These are phyloP conservation scores for Laticauda colubrina DNA, from an alignment of 2,113 vertebrate genomes.

Conservation along the genomic window DNA sequence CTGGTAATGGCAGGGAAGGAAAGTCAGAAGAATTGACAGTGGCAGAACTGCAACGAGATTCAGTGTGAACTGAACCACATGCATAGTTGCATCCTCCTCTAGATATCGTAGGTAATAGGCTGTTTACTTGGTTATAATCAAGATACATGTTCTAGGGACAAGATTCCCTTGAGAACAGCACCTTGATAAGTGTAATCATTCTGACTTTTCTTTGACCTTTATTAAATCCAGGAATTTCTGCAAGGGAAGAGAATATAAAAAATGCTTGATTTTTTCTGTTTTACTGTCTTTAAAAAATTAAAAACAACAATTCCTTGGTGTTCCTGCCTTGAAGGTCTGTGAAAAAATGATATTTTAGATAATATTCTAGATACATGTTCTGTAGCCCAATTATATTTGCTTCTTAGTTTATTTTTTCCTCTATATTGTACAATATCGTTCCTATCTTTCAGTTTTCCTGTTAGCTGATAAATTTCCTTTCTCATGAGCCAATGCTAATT, in stretches of 20 bases:
- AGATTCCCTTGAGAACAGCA: background rate
- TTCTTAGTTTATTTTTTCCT: background rate
- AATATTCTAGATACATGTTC: background rate
- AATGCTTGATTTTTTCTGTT: background rate
- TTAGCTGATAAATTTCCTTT: constrained; percentile 1
- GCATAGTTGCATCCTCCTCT: no score
- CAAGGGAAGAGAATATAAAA: background rate
- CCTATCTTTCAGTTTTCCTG: background rate
- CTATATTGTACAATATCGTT: background rate
- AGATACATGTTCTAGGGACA: background rate
- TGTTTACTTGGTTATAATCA: background rate
- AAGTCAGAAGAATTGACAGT: background rate
- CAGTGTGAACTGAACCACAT: background rate
- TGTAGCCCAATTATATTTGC: background rate
- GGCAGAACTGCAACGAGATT: background rate
- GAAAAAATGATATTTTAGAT: background rate
- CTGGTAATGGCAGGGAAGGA: background rate
- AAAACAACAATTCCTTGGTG: background rate
- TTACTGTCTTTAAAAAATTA: background rate
- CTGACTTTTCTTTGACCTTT: background rate
- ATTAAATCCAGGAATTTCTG: background rate
- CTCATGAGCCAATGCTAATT: constrained; percentile 1
- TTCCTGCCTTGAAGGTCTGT: background rate
- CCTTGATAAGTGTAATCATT: background rate
- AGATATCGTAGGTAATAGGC: background rate